phyloP scores from a whole-genome alignment of 2,797 vertebrate species.

The Ptychadena robeensis region DNA sequence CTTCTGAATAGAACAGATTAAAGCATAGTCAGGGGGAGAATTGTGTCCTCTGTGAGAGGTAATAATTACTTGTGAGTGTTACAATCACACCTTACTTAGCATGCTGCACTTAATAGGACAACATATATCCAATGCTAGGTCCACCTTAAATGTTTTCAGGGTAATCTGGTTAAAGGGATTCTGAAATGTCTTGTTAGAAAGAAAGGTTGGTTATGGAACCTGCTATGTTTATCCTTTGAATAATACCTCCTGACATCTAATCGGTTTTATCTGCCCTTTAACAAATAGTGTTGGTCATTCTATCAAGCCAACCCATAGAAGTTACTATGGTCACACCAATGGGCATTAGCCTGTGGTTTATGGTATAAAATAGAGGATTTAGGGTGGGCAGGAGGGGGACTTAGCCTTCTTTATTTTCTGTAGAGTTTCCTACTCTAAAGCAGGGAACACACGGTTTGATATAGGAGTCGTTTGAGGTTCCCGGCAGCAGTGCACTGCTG shows the following conservation, averaged over 20 bases:
- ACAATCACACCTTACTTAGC: neutral
- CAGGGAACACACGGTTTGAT: too few species aligned
- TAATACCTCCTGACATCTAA: neutral
- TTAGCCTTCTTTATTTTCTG: too few species aligned
- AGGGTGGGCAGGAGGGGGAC: too few species aligned
- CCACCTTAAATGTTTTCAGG: neutral
- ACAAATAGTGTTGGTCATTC: neutral
- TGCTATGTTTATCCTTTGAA: neutral
- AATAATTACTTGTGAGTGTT: neutral
- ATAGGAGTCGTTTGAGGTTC: too few species aligned
- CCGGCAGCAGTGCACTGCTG: too few species aligned
- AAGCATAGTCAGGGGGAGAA: neutral
- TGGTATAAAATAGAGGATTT: too few species aligned
- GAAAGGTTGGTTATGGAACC: neutral
- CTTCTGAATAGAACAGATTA: neutral
- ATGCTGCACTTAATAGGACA: neutral
- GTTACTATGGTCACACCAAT: neutral
- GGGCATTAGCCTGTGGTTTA: too few species aligned
- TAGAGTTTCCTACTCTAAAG: too few species aligned
- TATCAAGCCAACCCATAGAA: neutral
- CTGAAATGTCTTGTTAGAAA: neutral
- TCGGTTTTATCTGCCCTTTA: too few species aligned
- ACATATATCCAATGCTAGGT: neutral
- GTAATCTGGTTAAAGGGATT: neutral
- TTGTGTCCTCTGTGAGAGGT: neutral